These are phyloP conservation scores for Megalops atlanticus DNA, from an alignment of 2,113 vertebrate genomes.

Conservation along the genomic window DNA sequence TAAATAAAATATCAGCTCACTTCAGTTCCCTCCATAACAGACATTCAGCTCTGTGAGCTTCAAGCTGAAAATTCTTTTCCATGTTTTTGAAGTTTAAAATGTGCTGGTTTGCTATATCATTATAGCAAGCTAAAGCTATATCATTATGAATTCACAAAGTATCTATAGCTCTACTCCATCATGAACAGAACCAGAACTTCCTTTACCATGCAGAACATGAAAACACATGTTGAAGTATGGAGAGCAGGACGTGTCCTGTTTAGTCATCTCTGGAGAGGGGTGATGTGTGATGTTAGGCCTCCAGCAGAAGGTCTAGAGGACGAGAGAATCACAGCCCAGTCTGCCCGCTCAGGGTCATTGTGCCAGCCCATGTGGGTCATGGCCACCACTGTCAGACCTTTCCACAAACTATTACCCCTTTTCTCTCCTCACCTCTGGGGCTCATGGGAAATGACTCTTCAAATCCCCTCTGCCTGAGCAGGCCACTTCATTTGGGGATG, in stretches of 20 bases:
- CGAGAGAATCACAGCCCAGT: background rate
- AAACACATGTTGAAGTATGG: too few relatives aligned
- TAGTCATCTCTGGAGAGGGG: background rate
- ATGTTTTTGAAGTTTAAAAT: background rate
- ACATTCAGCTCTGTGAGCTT: background rate
- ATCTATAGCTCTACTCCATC: background rate
- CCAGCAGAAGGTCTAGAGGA: background rate
- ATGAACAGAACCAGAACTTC: background rate
- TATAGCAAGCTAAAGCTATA: too few relatives aligned
- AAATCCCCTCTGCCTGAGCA: background rate
- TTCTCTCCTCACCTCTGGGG: background rate
- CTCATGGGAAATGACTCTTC: background rate
- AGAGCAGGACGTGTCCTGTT: background rate
- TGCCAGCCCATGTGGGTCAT: background rate
- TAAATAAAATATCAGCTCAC: background rate
- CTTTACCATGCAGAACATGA: background rate
- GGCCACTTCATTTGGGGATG: background rate
- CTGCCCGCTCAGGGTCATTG: too few relatives aligned
- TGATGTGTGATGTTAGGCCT: background rate
- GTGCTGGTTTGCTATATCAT: background rate
- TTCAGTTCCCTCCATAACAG: background rate
- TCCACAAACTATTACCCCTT: background rate
- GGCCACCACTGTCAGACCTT: background rate
- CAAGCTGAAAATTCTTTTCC: background rate
- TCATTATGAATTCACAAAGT: background rate